These are phyloP conservation scores for Amphimallon solstitiale DNA, from an alignment of 2,888 invertebrate genomes.

Conservation along the genomic window DNA sequence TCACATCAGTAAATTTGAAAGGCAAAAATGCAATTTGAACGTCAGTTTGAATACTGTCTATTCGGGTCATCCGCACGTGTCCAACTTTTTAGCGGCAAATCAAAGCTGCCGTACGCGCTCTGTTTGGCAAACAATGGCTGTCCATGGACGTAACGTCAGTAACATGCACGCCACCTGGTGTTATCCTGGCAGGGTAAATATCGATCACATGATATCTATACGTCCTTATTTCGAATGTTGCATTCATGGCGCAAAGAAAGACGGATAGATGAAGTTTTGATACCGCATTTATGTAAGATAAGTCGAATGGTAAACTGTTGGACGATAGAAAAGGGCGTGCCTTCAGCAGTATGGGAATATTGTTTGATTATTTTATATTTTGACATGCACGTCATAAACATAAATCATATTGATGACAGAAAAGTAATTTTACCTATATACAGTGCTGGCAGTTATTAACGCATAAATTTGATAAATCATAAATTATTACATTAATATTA, in stretches of 20 bases:
- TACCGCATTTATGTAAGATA: conserved; percentile 27
- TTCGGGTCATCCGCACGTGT: conserved; percentile 34
- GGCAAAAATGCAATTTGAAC: conserved; percentile 19
- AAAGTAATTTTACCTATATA: conserved; percentile 34
- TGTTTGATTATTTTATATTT: conserved; percentile 43
- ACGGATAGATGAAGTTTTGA: conserved; percentile 30
- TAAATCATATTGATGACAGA: neutral
- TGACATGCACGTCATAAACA: conserved; percentile 40
- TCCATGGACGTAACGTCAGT: conserved; percentile 44
- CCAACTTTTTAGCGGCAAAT: conserved; percentile 37
- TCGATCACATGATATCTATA: conserved; percentile 31
- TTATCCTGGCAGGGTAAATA: conserved; percentile 37
- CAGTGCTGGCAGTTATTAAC: too few species aligned
- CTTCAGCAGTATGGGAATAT: conserved; percentile 25
- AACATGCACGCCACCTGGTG: conserved; percentile 48
- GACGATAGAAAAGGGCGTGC: conserved; percentile 21
- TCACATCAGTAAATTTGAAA: conserved; percentile 11
- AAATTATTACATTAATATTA: neutral
- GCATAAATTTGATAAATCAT: too few species aligned
- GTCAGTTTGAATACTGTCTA: conserved; percentile 24
- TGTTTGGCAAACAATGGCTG: conserved; percentile 44
- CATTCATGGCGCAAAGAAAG: neutral
- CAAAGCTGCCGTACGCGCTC: conserved; percentile 40
- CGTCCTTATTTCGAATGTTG: conserved; percentile 19
- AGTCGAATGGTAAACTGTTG: conserved; percentile 27